Conservation (phyloP, 2,113 vertebrate genomes). For the Microcebus tavaratra region DNA sequence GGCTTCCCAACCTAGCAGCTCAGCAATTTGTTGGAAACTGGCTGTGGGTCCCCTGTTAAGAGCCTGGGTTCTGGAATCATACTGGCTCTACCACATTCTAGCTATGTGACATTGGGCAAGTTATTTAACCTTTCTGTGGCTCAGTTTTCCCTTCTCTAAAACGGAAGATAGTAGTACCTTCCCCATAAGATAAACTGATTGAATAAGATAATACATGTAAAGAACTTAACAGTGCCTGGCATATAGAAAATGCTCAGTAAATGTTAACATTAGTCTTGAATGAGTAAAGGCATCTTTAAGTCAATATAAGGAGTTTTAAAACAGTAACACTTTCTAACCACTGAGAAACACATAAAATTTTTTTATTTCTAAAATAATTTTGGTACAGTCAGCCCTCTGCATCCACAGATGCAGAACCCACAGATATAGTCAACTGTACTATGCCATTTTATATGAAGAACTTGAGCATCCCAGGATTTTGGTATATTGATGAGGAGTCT, state of each 20-base stretch:
- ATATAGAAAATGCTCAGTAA: neutral
- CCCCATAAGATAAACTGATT: neutral
- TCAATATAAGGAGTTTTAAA: neutral
- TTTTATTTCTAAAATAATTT: conserved; percentile 22
- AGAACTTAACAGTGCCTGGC: neutral
- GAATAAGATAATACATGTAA: neutral
- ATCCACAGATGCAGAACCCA: neutral
- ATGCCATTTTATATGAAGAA: neutral
- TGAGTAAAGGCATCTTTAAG: neutral
- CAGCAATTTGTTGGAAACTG: conserved; percentile 4
- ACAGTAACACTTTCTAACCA: neutral
- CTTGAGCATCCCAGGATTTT: neutral
- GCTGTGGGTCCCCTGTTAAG: neutral
- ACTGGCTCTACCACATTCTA: neutral
- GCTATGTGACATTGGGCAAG: neutral
- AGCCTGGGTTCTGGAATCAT: neutral
- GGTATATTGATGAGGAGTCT: neutral
- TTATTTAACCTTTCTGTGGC: neutral
- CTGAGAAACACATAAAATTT: neutral
- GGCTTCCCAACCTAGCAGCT: neutral
- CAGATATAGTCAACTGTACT: neutral
- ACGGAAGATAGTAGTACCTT: neutral
- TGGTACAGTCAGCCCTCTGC: neutral
- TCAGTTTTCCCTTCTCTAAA: conserved; percentile 24
- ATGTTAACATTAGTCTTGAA: conserved; percentile 6